phyloP scores from a whole-genome alignment of 2,113 vertebrate genomes.

The Lampris incognitus region DNA sequence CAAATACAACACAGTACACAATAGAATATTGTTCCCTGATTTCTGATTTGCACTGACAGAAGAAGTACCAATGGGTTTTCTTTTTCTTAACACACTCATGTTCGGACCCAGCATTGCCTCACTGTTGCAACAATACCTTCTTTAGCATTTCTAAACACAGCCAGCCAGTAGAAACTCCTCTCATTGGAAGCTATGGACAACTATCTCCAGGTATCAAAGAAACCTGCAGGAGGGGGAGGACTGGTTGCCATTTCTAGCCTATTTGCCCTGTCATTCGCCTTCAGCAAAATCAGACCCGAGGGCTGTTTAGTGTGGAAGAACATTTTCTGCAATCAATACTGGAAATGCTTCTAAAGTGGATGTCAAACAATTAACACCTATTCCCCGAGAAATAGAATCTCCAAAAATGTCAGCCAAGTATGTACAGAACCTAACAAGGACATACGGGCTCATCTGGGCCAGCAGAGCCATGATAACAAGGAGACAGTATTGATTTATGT shows the following conservation, averaged over 20 bases:
- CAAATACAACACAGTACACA: neutral
- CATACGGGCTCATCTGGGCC: neutral
- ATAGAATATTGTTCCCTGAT: neutral
- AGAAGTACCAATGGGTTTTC: neutral
- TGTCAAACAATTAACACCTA: no score
- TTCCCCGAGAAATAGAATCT: no score
- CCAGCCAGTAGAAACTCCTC: conserved; percentile 17
- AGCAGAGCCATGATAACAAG: conserved; percentile 9
- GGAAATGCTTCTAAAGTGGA: neutral
- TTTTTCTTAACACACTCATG: neutral
- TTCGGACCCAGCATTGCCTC: neutral
- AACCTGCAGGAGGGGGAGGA: neutral
- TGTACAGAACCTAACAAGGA: neutral
- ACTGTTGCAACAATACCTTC: conserved; percentile 3
- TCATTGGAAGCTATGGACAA: neutral
- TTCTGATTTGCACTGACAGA: no score
- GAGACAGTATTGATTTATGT: neutral
- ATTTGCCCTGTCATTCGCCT: conserved; percentile 1
- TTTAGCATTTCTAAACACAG: conserved; percentile 23
- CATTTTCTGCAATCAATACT: neutral
- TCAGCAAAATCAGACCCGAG: conserved; percentile 21
- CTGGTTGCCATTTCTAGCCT: neutral
- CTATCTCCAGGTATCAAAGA: conserved; percentile 10
- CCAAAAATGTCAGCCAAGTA: no score
- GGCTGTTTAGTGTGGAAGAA: neutral